These are phyloP conservation scores for Protobothrops flavoviridis DNA, from an alignment of 2,113 vertebrate species.

Conservation along the genomic window DNA sequence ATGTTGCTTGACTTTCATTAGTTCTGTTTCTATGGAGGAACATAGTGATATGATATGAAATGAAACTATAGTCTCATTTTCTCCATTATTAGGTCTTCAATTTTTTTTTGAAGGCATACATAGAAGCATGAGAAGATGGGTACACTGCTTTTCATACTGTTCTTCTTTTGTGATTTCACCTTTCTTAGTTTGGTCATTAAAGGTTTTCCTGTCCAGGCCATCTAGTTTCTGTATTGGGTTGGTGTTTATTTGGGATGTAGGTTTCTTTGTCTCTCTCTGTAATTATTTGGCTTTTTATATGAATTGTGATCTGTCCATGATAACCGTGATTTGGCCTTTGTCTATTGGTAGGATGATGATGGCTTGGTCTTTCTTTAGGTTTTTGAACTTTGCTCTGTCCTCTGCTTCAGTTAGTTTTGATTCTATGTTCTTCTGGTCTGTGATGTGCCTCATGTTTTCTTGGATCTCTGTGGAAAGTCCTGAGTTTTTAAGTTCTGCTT, in stretches of 20 bases:
- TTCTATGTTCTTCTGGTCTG: too few relatives aligned
- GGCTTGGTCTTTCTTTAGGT: too few relatives aligned
- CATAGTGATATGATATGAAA: neutral
- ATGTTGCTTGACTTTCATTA: neutral
- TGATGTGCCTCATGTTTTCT: too few relatives aligned
- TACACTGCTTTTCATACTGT: neutral
- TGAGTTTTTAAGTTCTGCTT: too few relatives aligned
- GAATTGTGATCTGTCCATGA: neutral
- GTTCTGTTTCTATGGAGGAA: neutral
- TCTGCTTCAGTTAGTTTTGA: too few relatives aligned
- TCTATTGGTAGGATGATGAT: neutral
- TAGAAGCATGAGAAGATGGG: neutral
- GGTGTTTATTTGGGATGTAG: neutral
- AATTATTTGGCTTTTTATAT: neutral
- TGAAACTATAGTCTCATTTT: neutral
- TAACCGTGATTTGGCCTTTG: neutral
- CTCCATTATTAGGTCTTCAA: neutral
- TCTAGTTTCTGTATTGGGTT: neutral
- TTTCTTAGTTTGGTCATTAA: neutral
- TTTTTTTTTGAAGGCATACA: neutral
- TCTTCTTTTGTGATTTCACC: neutral
- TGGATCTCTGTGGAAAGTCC: too few relatives aligned
- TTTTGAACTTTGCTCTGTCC: too few relatives aligned
- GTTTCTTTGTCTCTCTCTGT: neutral
- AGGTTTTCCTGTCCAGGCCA: neutral